These are phyloP conservation scores for Coranthus polyacanthus DNA, from an alignment of 2,797 vertebrate genomes.

Conservation along the genomic window DNA sequence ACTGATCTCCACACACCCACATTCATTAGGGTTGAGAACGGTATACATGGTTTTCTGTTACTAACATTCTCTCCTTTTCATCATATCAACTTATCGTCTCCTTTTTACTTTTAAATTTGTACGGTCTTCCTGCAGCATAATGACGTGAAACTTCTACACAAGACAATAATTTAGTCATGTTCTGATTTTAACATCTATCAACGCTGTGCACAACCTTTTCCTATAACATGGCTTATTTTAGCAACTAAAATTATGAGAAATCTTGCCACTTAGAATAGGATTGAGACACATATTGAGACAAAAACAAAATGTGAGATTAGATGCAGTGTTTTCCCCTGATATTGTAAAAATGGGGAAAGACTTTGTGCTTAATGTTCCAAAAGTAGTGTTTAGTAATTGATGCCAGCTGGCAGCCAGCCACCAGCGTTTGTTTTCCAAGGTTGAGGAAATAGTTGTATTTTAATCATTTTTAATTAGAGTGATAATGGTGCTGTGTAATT, in stretches of 20 bases:
- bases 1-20: slow-evolving; percentile 59
- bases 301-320: slow-evolving; percentile 31
- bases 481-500: slow-evolving; percentile 22
- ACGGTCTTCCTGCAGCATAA: background rate
- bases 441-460: slow-evolving; percentile 19
- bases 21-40: slow-evolving; percentile 41
- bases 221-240: background rate
- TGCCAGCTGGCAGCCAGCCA: slow-evolving; percentile 28
- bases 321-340: slow-evolving; percentile 34
- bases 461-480: slow-evolving; percentile 31
- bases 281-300: slow-evolving; percentile 1
- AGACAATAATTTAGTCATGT: slow-evolving; percentile 24
- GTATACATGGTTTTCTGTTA: slow-evolving; percentile 8
- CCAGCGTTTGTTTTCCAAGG: slow-evolving; percentile 17
- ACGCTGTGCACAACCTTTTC: too few species aligned
- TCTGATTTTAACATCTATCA: slow-evolving; percentile 22
- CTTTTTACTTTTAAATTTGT: slow-evolving; percentile 23
- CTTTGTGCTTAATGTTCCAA: slow-evolving; percentile 16
- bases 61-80: slow-evolving; percentile 10
- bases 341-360: slow-evolving; percentile 23
- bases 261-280: slow-evolving; percentile 11
- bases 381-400: slow-evolving; percentile 26
- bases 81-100: slow-evolving; percentile 30
- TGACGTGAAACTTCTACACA: slow-evolving; percentile 12
- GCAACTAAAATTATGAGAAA: slow-evolving; percentile 1